Evolutionary conservation across 2,113 vertebrate genomes (phyloP).

Genomic region (Halcyon senegalensis): DNA sequence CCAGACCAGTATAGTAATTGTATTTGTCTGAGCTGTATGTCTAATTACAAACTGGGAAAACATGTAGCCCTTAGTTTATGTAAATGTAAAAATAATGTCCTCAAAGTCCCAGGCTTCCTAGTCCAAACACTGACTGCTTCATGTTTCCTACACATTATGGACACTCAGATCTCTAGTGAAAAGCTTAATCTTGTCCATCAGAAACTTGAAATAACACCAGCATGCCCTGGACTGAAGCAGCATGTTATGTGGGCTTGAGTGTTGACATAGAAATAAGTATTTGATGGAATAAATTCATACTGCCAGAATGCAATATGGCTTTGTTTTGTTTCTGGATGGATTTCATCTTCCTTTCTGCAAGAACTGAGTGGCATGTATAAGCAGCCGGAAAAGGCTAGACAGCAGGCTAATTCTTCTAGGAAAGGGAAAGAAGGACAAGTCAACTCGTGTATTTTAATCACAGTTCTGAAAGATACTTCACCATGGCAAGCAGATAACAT

Average conservation of each 20-base stretch:
- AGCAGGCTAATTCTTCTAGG: background rate
- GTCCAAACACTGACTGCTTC: background rate
- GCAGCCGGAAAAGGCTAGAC: background rate
- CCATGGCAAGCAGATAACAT: background rate
- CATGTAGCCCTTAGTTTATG: background rate
- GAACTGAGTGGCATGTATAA: background rate
- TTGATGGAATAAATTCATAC: background rate
- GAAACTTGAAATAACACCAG: background rate
- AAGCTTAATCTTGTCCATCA: background rate
- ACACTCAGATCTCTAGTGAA: background rate
- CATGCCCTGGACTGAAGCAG: background rate
- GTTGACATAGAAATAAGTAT: background rate
- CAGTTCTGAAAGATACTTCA: background rate
- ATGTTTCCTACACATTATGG: accelerated
- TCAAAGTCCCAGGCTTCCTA: background rate
- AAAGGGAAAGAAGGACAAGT: background rate
- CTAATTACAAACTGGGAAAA: background rate
- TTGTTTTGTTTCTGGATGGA: background rate
- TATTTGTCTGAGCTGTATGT: background rate
- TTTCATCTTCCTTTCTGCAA: background rate
- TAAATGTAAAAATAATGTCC: background rate
- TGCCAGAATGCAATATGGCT: background rate
- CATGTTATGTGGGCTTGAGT: background rate
- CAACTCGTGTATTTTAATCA: background rate
- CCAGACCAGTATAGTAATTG: background rate